These are phyloP conservation scores for Helicolenus hilgendorfi DNA, from an alignment of 2,797 vertebrate genomes.

Conservation along the genomic window DNA sequence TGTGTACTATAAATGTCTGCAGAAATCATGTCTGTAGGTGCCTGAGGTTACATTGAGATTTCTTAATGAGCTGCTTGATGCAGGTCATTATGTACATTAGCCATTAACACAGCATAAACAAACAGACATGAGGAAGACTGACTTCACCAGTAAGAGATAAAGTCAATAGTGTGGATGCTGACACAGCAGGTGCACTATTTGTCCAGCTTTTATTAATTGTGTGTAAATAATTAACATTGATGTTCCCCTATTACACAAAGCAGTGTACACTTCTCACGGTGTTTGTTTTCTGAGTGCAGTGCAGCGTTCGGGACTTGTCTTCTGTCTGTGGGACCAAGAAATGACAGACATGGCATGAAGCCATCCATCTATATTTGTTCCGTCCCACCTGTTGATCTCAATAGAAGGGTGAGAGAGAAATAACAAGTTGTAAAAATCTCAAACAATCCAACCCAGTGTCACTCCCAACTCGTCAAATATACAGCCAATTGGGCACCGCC, in stretches of 20 bases:
- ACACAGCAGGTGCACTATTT: conserved; percentile 11
- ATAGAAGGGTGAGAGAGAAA: neutral
- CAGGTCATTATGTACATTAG: conserved; percentile 36
- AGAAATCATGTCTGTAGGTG: neutral
- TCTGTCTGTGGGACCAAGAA: neutral
- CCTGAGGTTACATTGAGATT: neutral
- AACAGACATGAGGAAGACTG: conserved; percentile 23
- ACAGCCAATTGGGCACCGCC: no score
- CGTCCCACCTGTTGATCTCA: neutral
- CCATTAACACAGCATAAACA: conserved; percentile 28
- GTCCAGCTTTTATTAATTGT: conserved; percentile 5
- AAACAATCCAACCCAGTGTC: neutral
- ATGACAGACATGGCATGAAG: conserved; percentile 16
- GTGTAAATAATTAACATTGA: conserved; percentile 35
- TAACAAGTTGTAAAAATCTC: neutral
- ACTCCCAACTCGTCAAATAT: no score
- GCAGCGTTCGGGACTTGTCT: neutral
- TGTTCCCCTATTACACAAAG: conserved; percentile 6
- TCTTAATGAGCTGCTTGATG: conserved; percentile 35
- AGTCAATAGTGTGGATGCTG: conserved; percentile 21
- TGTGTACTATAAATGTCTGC: neutral
- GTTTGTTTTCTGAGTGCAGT: neutral
- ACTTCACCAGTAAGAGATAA: neutral
- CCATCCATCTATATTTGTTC: conserved; percentile 3
- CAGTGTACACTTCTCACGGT: neutral